Base-by-base conservation (phyloP, 2,888 invertebrate species). In the Helleia helle region DNA sequence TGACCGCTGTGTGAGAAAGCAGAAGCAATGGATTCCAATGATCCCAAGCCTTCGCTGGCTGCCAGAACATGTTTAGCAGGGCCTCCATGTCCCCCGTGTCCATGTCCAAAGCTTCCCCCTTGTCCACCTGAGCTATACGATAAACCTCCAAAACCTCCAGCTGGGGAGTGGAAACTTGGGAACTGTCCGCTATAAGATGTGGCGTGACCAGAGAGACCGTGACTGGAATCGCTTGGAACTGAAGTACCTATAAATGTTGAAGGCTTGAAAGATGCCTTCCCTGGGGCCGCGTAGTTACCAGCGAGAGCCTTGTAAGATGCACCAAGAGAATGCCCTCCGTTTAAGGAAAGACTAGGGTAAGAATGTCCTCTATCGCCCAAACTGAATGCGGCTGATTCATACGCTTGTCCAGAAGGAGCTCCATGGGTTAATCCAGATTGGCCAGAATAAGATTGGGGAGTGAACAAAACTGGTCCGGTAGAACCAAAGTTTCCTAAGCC, bases 231-330 rank as follows among this genome's bases (percentile, higher is more conserved):
- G 53, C 66, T 58, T 52, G 69, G 71, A 13, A 71, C 55, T 2
- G 80, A 71, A 40, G 81, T 60, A 36, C 86, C 86, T 48, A 86
- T 53, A 55, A 65, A 86, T 36, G 76, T 68, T 7, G 86, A 86
- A 28, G 86, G 86, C 43, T 84, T 86, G 45, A 86, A 86, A 14
- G 76, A 62, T 29, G 60, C 51, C 56, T 79, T 80, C 15, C 72
- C 62, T 6, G 73, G 69, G 9, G 62, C 54, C 40, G 61, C 55
- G 42, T 74, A 77, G 25, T 59, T 55, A 13, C 59, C 59, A 15
- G 65, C 58, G 38, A 68, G 55, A 25, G 58, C 49, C 42, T 76
- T 80, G 43, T 71, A 64, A 45, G 63, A 56, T 27, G 69, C 69
- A 31, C 71, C 70, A 2, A 62, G 44, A 6, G 54, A 50, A 13